These are phyloP conservation scores for Agraylea sexmaculata DNA, from an alignment of 1,140 invertebrate species.

Conservation along the genomic window DNA sequence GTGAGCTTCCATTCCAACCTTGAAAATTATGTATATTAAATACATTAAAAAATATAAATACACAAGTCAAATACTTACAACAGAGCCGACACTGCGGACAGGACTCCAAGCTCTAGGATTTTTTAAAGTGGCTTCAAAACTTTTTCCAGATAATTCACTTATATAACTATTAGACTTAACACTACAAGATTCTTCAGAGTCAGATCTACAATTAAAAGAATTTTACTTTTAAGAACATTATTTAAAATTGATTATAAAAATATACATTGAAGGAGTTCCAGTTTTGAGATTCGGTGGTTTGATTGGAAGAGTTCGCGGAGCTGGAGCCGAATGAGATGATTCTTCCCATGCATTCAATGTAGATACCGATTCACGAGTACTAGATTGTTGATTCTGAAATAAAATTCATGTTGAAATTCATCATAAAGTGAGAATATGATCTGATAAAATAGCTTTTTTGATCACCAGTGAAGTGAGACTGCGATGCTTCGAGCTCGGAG, in stretches of 20 bases:
- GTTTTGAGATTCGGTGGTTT: conserved; percentile 31
- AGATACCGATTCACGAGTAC: conserved; percentile 16
- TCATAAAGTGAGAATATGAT: background rate
- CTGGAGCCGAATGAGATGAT: conserved; percentile 39
- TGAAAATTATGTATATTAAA: background rate
- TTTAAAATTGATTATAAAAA: conserved; percentile 3
- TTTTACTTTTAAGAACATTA: background rate
- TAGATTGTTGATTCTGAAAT: conserved; percentile 17
- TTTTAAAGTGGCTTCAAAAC: conserved; percentile 51
- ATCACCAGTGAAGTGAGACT: conserved; percentile 30
- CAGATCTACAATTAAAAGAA: conserved; percentile 11
- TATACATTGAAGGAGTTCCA: conserved; percentile 22
- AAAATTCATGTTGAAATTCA: background rate
- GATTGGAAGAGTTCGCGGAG: conserved; percentile 36
- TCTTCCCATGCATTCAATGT: conserved; percentile 39
- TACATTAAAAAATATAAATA: background rate
- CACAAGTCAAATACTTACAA: conserved; percentile 31
- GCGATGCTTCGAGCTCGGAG: conserved; percentile 33
- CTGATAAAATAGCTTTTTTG: background rate
- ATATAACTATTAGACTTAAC: conserved; percentile 15
- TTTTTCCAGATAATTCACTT: conserved; percentile 46
- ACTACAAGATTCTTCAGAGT: conserved; percentile 20
- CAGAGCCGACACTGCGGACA: conserved; percentile 67
- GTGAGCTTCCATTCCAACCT: conserved; percentile 58
- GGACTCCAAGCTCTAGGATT: conserved; percentile 74